Base-by-base conservation (phyloP, 2,797 vertebrate genomes). In the Miichthys miiuy region DNA sequence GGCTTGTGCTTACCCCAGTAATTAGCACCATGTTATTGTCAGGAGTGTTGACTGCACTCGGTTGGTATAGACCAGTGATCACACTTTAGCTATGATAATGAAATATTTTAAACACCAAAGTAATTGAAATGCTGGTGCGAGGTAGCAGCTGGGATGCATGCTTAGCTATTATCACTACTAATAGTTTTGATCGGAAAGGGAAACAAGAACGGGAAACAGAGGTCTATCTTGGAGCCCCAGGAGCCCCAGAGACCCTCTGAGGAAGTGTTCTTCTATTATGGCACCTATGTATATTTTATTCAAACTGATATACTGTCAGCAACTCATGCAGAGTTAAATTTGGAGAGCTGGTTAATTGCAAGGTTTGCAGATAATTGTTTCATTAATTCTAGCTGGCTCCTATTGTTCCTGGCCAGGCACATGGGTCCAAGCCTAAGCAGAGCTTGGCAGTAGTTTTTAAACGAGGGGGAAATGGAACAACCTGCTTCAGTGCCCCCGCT, bases 61-160 rank as follows among this genome's bases (percentile, higher is more conserved):
- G 88, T 85, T 89, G 94, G 90, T 94, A 91, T 88, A 82, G 93
- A 88, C 87, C 89, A 89, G 92, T 72, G 80, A 94, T 87, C 92
- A 78, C 94, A 95, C 92, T 94, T 94, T 86, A 91, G 90, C 81
- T 69, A 86, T 83, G 86, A 86, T 91, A 92, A 89, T 89, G 84
- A 88, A 80, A 86, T 81, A 90, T 88, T 92, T 91, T 87, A 86
- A 90, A 89, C 84, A 84, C 81, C 70, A 42, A 23, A 52, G 87
- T 91, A 90, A 89, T 89, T 91, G 83, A 89, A 91, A 91, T 70
- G 77, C 80, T 41, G 69, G 58, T 75, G 38, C 85, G 87, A 73
- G 75, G 94, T 93, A 94, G 93, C 95, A 97, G 96, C 96, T 97
- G 96, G 93, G 89, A 93, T 86, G 92, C 89, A 84, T 90, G 89